Conservation (phyloP, 2,113 vertebrate genomes). For the Formicarius rufipectus region DNA sequence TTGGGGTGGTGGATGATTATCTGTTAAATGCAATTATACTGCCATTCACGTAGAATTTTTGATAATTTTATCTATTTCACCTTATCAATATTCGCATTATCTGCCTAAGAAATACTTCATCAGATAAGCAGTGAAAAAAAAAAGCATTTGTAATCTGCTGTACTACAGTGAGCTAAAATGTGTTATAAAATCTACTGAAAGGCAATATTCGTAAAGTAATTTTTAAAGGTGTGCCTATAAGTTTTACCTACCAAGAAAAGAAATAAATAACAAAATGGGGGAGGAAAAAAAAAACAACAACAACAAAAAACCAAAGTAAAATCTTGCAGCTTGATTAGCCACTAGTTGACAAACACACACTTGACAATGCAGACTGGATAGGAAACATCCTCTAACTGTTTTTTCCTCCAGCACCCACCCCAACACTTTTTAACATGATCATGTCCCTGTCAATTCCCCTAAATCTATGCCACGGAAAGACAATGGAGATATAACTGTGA, state of each 20-base stretch:
- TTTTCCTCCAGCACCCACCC: neutral
- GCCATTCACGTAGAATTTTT: conserved; percentile 27
- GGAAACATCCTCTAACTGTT: neutral
- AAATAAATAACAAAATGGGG: neutral
- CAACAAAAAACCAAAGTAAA: no score
- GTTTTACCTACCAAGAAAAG: neutral
- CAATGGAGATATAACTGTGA: neutral
- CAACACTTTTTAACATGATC: rapidly evolving
- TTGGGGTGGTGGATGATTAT: neutral
- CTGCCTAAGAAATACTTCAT: neutral
- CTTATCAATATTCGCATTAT: neutral
- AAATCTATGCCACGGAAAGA: neutral
- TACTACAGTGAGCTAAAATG: neutral
- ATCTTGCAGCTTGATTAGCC: neutral
- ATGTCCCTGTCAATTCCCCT: neutral
- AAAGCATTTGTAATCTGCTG: neutral
- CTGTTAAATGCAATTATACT: conserved; percentile 22
- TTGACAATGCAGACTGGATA: neutral
- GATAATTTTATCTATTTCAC: neutral
- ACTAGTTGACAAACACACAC: neutral
- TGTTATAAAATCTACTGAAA: neutral
- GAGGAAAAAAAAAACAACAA: neutral
- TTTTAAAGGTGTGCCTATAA: neutral
- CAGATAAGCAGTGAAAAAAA: neutral
- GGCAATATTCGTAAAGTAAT: neutral